These are phyloP conservation scores for Hofmannophila pseudospretella DNA, from an alignment of 2,888 invertebrate genomes.

Conservation along the genomic window DNA sequence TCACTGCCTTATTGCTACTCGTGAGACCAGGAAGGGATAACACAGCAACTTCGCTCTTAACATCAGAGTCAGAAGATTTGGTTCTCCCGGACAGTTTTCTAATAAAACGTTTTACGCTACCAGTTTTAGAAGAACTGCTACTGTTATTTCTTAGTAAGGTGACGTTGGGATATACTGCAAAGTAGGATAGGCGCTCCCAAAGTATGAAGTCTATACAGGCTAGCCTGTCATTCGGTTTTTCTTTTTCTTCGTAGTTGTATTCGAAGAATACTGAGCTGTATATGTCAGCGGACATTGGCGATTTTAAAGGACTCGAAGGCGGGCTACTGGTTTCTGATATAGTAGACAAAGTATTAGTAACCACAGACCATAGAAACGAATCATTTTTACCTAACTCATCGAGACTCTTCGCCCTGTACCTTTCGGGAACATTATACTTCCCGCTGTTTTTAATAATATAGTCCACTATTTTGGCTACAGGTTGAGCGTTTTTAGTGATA, in stretches of 20 bases:
- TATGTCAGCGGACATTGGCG: conserved; percentile 50
- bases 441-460: conserved; percentile 48
- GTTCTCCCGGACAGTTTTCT: conserved; percentile 43
- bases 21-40: conserved; percentile 55
- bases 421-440: conserved; percentile 48
- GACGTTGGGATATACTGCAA: conserved; percentile 54
- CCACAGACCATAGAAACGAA: conserved; percentile 51
- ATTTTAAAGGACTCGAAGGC: conserved; percentile 30
- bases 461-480: conserved; percentile 47
- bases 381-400: conserved; percentile 44
- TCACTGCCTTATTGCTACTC: conserved; percentile 46
- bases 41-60: conserved; percentile 51
- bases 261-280: conserved; percentile 67
- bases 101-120: conserved; percentile 43
- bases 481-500: conserved; percentile 24
- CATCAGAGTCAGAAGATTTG: conserved; percentile 35
- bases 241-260: conserved; percentile 35
- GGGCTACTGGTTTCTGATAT: conserved; percentile 54
- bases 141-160: conserved; percentile 44
- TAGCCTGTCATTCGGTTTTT: conserved; percentile 38
- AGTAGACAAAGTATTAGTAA: conserved; percentile 47
- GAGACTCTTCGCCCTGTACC: conserved; percentile 37
- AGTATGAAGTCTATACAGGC: conserved; percentile 62
- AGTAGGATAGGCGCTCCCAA: conserved; percentile 58
- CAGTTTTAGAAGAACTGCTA: conserved; percentile 40